Conservation (phyloP, 2,113 vertebrate genomes). For the Oncorhynchus nerka region DNA sequence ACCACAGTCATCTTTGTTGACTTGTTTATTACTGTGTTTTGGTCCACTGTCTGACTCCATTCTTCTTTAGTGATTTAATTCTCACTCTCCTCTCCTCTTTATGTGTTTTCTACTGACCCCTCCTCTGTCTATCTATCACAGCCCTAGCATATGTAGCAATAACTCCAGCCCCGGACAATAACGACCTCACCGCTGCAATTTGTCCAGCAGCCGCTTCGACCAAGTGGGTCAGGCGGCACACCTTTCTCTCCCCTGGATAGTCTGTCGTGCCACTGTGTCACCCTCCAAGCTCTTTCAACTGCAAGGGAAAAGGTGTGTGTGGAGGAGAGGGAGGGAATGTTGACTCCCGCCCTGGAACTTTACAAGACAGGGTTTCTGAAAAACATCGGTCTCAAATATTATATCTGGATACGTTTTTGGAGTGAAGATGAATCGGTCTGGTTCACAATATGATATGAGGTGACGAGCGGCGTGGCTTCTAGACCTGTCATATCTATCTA, state of each 20-base stretch:
- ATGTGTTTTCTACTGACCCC: not conserved
- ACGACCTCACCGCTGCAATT: constrained; percentile 52
- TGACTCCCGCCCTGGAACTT: constrained; percentile 57
- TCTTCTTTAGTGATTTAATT: not conserved
- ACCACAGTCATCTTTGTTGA: no score
- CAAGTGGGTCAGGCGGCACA: constrained; percentile 14
- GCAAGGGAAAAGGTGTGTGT: constrained; percentile 49
- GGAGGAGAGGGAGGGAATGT: not conserved
- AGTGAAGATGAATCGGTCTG: constrained; percentile 51
- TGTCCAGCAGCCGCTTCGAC: constrained; percentile 46
- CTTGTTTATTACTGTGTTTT: no score
- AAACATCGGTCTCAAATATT: constrained; percentile 68
- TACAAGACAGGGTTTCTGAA: constrained; percentile 60
- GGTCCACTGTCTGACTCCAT: no score
- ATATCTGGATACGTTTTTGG: constrained; percentile 41
- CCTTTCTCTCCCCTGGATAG: constrained; percentile 41
- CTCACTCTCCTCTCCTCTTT: not conserved
- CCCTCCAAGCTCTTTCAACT: constrained; percentile 61
- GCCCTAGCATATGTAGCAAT: constrained; percentile 43
- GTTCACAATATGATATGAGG: not conserved
- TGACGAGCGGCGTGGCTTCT: constrained; percentile 57
- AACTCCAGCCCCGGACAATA: constrained; percentile 58
- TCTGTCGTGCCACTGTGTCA: constrained; percentile 57
- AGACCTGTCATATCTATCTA: constrained; percentile 77
- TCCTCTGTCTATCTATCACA: constrained; percentile 48